A percentile compares a stretch with the other conserved stretches of the same genome.
phyloP scores from a whole-genome alignment of 1,140 invertebrate species.

The Drosophila bipectinata region DNA sequence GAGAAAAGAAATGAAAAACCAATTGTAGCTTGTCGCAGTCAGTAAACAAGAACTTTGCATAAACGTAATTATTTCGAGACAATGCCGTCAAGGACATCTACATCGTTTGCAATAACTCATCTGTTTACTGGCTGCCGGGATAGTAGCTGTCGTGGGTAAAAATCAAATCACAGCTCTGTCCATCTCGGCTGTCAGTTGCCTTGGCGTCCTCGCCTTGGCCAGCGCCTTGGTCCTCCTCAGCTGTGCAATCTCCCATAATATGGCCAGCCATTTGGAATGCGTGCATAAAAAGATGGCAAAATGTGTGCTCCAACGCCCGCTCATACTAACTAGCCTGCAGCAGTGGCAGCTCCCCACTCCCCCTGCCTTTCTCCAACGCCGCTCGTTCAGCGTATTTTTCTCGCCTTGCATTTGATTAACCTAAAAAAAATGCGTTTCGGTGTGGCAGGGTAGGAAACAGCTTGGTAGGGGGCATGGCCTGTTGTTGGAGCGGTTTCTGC shows the following conservation, averaged over 20 bases:
- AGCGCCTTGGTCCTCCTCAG: conserved; percentile 38
- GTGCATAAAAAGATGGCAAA: conserved; percentile 48
- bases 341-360: neutral
- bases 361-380: neutral
- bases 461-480: conserved; percentile 20
- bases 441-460: conserved; percentile 38
- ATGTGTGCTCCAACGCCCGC: conserved; percentile 47
- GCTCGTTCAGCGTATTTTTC: conserved; percentile 18
- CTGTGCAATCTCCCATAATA: conserved; percentile 64
- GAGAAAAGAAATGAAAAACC: no score
- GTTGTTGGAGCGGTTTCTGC: conserved; percentile 46
- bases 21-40: no score
- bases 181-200: conserved; percentile 70
- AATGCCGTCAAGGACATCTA: conserved; percentile 26
- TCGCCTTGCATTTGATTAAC: conserved; percentile 77
- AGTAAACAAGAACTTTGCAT: neutral
- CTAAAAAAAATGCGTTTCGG: conserved; percentile 62
- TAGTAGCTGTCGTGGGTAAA: conserved; percentile 38
- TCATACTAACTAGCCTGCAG: conserved; percentile 56
- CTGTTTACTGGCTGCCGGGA: conserved; percentile 15
- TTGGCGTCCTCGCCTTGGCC: conserved; percentile 33
- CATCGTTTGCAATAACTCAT: conserved; percentile 43
- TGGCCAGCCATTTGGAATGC: conserved; percentile 49
- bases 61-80: conserved; percentile 39
- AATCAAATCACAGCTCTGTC: conserved; percentile 60